Base-by-base conservation (phyloP, 2,888 invertebrate species). In the Morpho deidamia region DNA sequence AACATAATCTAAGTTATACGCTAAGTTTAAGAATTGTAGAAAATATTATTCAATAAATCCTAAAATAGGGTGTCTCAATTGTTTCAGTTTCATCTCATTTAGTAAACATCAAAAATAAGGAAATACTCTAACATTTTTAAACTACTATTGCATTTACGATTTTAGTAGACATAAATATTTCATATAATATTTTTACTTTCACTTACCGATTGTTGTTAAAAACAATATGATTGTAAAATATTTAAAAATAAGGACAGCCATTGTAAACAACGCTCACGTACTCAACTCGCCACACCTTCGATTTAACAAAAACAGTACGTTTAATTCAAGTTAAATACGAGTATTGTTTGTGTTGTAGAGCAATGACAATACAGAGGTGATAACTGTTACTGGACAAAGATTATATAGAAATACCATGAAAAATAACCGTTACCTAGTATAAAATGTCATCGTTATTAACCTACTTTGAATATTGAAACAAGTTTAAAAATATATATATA, bases 151-250 rank as follows among this genome's bases (percentile, higher is more conserved):
- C 23, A 23, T 23, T 23, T 23, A 23, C 23, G 23, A 23, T 23
- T 23, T 23, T 1, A 23, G 23, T 23, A 23, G 23, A 23, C 23
- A 5, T 5, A 23, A 23, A 23, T 23, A 23, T 23, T 23, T 14
- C 14, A 14, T 45, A 23, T 39, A 45, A 11, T 7, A 46, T n/a
- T 35, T 45, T 34, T 34, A 53, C 41, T 61, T 67, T 68, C 46
- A 77, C 84, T 83, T 59, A 85, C 84, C 82, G 53, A 65, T 58
- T 23, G 69, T 52, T 37, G 64, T 50, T 51, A 76, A 61, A 66
- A 70, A 74, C 51, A 77, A 53, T 52, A 80, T 43, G 54, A 78
- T 44, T 45, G 68, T 39, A 43, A 76, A 67, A 70, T 61, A 71
- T 64, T 73, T 58, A 12, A 64, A 67, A 63, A 72, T 72, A 63